phyloP scores from a whole-genome alignment of 2,888 invertebrate species.

The Oxystoma pomonae region DNA sequence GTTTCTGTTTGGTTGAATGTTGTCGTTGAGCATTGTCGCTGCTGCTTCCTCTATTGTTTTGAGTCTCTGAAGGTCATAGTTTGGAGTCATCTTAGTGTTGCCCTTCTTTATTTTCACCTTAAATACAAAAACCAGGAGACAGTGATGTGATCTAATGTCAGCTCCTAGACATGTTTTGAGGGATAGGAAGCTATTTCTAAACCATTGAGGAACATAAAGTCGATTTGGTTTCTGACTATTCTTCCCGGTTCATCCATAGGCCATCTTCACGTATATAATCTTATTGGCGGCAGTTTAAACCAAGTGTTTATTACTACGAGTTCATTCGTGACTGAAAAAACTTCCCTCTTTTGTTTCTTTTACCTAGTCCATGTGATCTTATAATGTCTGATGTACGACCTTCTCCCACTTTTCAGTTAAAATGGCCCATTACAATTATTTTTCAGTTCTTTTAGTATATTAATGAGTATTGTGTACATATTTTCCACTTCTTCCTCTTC shows the following conservation, averaged over 20 bases:
- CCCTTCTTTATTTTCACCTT: slow-evolving; percentile 16
- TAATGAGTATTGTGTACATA: slow-evolving; percentile 6
- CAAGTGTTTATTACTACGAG: background rate
- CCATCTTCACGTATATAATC: background rate
- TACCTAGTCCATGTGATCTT: slow-evolving; percentile 7
- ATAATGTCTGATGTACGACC: slow-evolving; percentile 7
- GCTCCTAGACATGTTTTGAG: background rate
- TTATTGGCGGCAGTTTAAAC: slow-evolving; percentile 2
- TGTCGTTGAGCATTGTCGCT: background rate
- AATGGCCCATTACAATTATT: slow-evolving; percentile 6
- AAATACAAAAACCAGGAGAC: background rate
- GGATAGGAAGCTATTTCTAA: background rate
- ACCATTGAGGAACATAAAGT: slow-evolving; percentile 1
- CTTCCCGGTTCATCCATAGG: background rate
- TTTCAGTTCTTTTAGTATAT: slow-evolving; percentile 8
- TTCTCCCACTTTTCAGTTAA: slow-evolving; percentile 6
- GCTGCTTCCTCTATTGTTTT: no score
- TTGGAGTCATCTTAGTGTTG: slow-evolving; percentile 2
- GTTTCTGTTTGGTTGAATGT: slow-evolving; percentile 3
- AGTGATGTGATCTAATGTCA: background rate
- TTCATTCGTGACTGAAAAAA: slow-evolving; percentile 4
- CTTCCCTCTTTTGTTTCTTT: slow-evolving; percentile 1
- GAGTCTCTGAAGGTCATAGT: slow-evolving; percentile 5
- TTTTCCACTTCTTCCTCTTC: slow-evolving; percentile 8
- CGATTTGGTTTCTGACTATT: background rate